Percentiles rank a stretch among this genome's conserved stretches.
phyloP scores from a whole-genome alignment of 1,140 invertebrate species.

The Marisa cornuarietis region DNA sequence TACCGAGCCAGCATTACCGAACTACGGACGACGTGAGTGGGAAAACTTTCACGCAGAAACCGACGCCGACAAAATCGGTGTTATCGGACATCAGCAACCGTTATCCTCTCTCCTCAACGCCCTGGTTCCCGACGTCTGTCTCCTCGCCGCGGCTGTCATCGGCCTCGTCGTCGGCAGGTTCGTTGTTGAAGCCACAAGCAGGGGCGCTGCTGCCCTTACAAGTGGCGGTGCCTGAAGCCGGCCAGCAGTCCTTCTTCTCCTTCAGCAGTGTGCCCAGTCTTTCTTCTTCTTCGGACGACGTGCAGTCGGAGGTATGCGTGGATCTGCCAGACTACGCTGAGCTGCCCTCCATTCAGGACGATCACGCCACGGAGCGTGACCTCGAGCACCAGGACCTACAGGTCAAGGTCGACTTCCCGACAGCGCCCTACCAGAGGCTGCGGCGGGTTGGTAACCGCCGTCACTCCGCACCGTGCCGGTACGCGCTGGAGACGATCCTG shows the following conservation, averaged over 20 bases:
- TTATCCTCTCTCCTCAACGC: background rate
- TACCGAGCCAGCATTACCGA: background rate
- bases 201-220: conserved; percentile 7
- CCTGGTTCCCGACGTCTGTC: background rate
- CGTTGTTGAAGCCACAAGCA: background rate
- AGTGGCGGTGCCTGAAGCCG: conserved; percentile 12
- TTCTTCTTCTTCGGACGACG: conserved; percentile 28
- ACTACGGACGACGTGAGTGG: background rate
- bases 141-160: background rate
- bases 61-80: too few species aligned
- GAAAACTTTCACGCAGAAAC: conserved; percentile 4
- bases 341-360: conserved; percentile 4
- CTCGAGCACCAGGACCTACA: conserved; percentile 9
- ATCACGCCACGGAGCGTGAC: conserved; percentile 15
- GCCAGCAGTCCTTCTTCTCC: conserved; percentile 25
- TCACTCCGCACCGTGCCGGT: conserved; percentile 35
- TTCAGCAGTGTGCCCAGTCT: conserved; percentile 24
- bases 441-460: conserved; percentile 67
- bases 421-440: conserved; percentile 59
- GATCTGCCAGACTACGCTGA: conserved; percentile 34
- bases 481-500: conserved; percentile 60
- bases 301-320: conserved; percentile 29
- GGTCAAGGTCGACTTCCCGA: conserved; percentile 32
- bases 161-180: background rate
- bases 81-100: background rate